A percentile compares a stretch with the other conserved stretches of the same genome.
These are phyloP conservation scores for Eptesicus fuscus DNA, from an alignment of 2,113 vertebrate species.

Conservation along the genomic window DNA sequence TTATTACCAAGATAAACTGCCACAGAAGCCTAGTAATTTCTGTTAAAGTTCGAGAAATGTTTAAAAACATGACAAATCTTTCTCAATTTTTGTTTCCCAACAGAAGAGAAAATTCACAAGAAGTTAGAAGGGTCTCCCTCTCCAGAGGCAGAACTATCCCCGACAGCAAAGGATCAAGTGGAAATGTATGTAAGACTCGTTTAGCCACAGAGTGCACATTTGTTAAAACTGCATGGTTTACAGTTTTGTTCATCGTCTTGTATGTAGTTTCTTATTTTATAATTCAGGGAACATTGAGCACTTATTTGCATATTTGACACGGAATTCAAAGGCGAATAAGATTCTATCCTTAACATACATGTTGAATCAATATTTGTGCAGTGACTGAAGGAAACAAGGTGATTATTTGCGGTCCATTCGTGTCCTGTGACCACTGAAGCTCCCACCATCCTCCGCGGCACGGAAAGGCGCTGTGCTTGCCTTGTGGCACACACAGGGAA, in stretches of 20 bases:
- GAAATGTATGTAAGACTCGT: slow-evolving; percentile 92
- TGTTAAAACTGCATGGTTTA: background rate
- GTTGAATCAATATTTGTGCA: background rate
- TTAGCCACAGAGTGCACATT: background rate
- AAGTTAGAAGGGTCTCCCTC: slow-evolving; percentile 93
- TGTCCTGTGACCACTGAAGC: background rate
- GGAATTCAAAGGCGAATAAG: background rate
- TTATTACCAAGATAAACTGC: background rate
- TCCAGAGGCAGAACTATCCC: slow-evolving; percentile 92
- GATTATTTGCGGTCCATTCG: background rate
- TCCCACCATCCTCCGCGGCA: background rate
- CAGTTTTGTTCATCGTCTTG: background rate
- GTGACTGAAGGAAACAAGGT: background rate
- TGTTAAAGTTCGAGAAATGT: slow-evolving; percentile 8
- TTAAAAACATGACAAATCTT: background rate
- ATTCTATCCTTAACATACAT: accelerated
- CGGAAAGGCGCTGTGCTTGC: accelerated
- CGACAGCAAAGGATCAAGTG: slow-evolving; percentile 97
- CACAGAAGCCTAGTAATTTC: background rate
- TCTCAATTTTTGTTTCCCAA: slow-evolving; percentile 81
- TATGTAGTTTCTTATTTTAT: background rate
- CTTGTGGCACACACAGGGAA: background rate
- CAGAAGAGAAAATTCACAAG: slow-evolving; percentile 95
- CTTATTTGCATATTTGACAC: background rate
- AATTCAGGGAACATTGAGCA: background rate